These are phyloP conservation scores for Penaeus japonicus DNA, from an alignment of 1,140 invertebrate species.

Conservation along the genomic window DNA sequence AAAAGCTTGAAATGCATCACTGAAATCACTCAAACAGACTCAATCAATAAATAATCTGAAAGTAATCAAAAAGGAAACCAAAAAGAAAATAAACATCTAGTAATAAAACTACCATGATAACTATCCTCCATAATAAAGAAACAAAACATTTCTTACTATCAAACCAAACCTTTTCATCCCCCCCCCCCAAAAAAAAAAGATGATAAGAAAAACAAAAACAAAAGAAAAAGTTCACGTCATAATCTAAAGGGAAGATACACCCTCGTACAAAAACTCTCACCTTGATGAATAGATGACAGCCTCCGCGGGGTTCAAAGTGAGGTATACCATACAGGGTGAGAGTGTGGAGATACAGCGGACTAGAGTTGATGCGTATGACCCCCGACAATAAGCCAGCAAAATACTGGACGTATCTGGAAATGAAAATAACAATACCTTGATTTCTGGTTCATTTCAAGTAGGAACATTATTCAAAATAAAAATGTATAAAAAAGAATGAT, in stretches of 20 bases:
- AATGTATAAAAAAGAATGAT: not conserved
- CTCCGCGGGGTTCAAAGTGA: conserved; percentile 75
- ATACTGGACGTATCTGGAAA: conserved; percentile 82
- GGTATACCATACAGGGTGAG: conserved; percentile 85
- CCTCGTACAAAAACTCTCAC: conserved; percentile 62
- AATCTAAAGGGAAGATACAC: not conserved
- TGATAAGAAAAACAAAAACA: no score
- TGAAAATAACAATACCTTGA: not conserved
- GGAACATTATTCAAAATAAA: not conserved
- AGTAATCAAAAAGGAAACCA: no score
- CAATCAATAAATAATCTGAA: no score
- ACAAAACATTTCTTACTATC: no score
- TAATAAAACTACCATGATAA: no score
- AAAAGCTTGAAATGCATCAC: no score
- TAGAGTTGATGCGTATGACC: conserved; percentile 84
- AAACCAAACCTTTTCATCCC: no score
- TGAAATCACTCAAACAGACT: no score
- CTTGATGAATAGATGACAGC: conserved; percentile 82
- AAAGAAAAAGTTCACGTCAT: not conserved
- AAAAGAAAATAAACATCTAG: no score
- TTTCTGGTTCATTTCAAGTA: not conserved
- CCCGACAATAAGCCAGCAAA: conserved; percentile 90
- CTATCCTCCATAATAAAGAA: no score
- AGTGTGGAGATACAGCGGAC: conserved; percentile 84
- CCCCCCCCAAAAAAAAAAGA: no score